Conservation (phyloP, 1,140 invertebrate species). For the Drosophila pachea region DNA sequence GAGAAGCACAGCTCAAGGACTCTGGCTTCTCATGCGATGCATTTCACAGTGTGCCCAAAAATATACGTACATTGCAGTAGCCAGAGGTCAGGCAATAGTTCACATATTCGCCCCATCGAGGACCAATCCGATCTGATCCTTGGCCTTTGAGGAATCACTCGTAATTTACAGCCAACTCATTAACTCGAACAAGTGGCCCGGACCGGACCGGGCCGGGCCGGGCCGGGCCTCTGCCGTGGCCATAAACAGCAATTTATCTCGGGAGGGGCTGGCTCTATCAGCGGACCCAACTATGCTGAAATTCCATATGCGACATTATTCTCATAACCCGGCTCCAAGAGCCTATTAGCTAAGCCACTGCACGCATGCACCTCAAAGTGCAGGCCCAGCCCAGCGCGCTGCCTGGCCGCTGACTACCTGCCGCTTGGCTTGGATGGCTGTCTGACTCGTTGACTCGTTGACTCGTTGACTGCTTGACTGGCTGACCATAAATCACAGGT, state of each 20-base stretch:
- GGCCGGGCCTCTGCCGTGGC: slow-evolving; percentile 41
- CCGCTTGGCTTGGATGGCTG: too few species aligned
- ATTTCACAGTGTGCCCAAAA: background rate
- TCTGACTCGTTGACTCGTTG: slow-evolving; percentile 19
- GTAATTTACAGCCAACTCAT: slow-evolving; percentile 58
- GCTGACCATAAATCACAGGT: slow-evolving; percentile 70
- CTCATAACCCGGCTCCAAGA: slow-evolving; percentile 62
- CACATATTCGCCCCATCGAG: too few species aligned
- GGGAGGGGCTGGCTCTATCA: slow-evolving; percentile 54
- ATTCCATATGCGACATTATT: slow-evolving; percentile 74
- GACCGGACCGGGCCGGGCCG: slow-evolving; percentile 29
- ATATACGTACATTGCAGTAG: too few species aligned
- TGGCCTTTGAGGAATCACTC: slow-evolving; percentile 20
- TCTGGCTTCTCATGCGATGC: background rate
- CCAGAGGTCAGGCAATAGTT: too few species aligned
- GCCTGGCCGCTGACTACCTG: too few species aligned
- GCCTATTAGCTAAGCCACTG: slow-evolving; percentile 75
- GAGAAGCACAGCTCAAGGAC: background rate
- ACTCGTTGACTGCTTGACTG: slow-evolving; percentile 37
- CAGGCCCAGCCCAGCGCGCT: slow-evolving; percentile 19
- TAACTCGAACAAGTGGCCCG: slow-evolving; percentile 45
- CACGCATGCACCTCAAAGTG: slow-evolving; percentile 60
- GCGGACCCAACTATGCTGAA: slow-evolving; percentile 57
- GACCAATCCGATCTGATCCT: slow-evolving; percentile 46
- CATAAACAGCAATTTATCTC: slow-evolving; percentile 49